Percentiles rank a stretch among this genome's conserved stretches.
These are phyloP conservation scores for Platyrinchus mystaceus DNA, from an alignment of 2,797 vertebrate species.

Conservation along the genomic window DNA sequence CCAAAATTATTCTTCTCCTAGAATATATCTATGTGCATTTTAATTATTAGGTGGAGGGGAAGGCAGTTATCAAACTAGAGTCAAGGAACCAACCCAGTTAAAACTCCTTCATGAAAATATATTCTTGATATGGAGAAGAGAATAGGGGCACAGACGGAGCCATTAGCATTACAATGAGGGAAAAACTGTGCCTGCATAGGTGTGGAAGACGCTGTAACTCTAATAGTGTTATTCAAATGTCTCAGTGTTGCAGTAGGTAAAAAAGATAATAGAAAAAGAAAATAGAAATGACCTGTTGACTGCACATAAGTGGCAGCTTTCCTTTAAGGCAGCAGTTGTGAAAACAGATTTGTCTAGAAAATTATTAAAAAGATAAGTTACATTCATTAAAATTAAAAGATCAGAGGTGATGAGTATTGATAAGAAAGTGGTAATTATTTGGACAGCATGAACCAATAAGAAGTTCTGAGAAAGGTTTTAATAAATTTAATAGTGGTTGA, in stretches of 20 bases:
- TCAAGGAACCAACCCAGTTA: not conserved
- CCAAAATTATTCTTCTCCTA: not conserved
- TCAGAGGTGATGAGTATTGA: not conserved
- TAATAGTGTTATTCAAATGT: not conserved
- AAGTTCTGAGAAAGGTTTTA: not conserved
- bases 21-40: not conserved
- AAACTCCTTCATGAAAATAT: not conserved
- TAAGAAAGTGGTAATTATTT: not conserved
- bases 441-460: not conserved
- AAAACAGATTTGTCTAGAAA: not conserved
- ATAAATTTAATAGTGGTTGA: not conserved
- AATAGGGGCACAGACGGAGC: not conserved
- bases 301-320: not conserved
- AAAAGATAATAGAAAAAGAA: not conserved
- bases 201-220: not conserved
- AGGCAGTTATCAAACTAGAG: not conserved
- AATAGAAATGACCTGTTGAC: not conserved
- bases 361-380: not conserved
- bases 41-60: not conserved
- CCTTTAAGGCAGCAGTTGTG: not conserved
- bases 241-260: not conserved
- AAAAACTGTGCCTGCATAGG: not conserved
- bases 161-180: not conserved
- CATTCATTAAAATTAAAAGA: not conserved
- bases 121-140: not conserved